phyloP scores from a whole-genome alignment of 2,888 invertebrate species.

The Oxytorus armatus region DNA sequence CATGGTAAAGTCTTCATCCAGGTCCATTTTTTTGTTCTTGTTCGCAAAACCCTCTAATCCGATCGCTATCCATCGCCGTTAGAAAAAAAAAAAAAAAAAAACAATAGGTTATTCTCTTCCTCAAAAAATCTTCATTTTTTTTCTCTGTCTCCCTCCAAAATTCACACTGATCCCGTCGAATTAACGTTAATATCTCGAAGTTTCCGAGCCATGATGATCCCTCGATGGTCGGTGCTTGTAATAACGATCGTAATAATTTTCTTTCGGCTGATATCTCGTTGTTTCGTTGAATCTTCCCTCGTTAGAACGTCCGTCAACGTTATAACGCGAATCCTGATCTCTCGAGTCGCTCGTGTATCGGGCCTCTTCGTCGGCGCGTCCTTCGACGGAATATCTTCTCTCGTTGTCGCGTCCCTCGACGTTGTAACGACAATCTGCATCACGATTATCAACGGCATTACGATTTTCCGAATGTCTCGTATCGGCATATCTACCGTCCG shows the following conservation, averaged over 20 bases:
- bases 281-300: constrained; percentile 71
- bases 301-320: constrained; percentile 57
- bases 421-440: constrained; percentile 74
- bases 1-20: no score
- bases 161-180: no score
- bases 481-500: constrained; percentile 69
- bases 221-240: constrained; percentile 83
- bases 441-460: constrained; percentile 70
- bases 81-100: constrained; percentile 12
- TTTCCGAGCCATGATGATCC: constrained; percentile 81
- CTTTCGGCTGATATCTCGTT: constrained; percentile 77
- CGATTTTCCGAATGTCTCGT: constrained; percentile 63
- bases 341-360: constrained; percentile 75
- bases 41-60: no score
- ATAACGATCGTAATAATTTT: constrained; percentile 83
- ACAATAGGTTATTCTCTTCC: not conserved
- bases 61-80: not conserved
- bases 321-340: constrained; percentile 74
- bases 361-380: constrained; percentile 71
- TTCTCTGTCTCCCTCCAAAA: constrained; percentile 38
- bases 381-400: constrained; percentile 70
- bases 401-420: constrained; percentile 75
- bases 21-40: no score
- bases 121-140: constrained; percentile 20
- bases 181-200: constrained; percentile 80